Evolutionary conservation across 2,888 invertebrate genomes (phyloP).

Genomic region (Phalera bucephala): DNA sequence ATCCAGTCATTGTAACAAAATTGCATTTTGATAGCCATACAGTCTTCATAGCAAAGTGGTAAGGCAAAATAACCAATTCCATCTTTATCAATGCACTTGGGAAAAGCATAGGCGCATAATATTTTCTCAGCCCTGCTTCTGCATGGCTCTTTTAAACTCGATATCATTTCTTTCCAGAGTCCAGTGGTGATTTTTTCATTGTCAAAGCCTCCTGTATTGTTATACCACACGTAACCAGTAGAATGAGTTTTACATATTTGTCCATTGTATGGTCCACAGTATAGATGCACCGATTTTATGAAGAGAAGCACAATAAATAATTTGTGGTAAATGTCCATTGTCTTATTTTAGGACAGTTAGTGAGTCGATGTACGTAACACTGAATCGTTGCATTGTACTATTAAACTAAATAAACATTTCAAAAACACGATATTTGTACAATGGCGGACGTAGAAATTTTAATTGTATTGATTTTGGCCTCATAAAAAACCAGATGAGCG

Average conservation of each 20-base stretch:
- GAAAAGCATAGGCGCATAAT: constrained; percentile 96
- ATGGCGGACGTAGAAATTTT: constrained; percentile 71
- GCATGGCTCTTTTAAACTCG: constrained; percentile 91
- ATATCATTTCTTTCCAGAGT: constrained; percentile 94
- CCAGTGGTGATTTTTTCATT: constrained; percentile 93
- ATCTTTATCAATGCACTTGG: constrained; percentile 88
- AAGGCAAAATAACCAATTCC: constrained; percentile 86
- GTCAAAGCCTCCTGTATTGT: constrained; percentile 88
- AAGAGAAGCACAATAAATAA: constrained; percentile 63
- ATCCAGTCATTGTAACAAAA: constrained; percentile 98
- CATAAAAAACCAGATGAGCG: constrained; percentile 23
- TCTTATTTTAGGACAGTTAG: constrained; percentile 47
- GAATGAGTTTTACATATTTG: constrained; percentile 89
- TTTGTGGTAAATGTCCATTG: constrained; percentile 61
- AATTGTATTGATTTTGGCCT: constrained; percentile 70
- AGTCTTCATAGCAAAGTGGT: constrained; percentile 96
- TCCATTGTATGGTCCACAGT: constrained; percentile 94
- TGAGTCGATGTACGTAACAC: constrained; percentile 53
- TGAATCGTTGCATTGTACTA: constrained; percentile 66
- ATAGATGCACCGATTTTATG: constrained; percentile 83
- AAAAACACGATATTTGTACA: constrained; percentile 58
- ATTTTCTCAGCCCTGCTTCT: constrained; percentile 94
- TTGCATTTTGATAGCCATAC: constrained; percentile 93
- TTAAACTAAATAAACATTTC: constrained; percentile 40
- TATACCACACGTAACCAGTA: constrained; percentile 90